Evolutionary conservation across 2,797 vertebrate genomes (phyloP), one percentile per base, ranked within the genome.

Genomic region (Spondyliosoma cantharus): DNA sequence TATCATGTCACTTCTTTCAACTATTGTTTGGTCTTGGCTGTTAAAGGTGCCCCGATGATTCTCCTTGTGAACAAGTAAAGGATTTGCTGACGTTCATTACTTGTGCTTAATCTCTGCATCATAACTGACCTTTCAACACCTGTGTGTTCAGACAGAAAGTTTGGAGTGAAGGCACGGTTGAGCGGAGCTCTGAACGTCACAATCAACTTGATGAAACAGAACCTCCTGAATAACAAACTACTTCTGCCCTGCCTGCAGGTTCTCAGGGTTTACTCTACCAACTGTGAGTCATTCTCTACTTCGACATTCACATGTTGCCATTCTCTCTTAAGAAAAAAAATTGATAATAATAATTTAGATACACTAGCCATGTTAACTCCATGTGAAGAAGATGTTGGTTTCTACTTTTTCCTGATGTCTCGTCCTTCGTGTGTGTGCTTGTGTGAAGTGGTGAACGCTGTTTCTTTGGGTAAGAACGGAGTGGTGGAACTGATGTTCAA

Each of bases 221-320:
- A 97, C 91, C 94, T 97, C 57, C 96, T 97, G 89, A 98, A 97
- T 89, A 78, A 92, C 88, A 98, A 95, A 76, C 92, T 99, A 76
- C 88, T 98, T 85, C 91, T 99, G 77, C 98, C 98, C 25, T 98
- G 98, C 92, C 95, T 99, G 91, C 98, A 99, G 89, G 96, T 99
- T 80, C 93, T 99, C 89, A 94, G 97, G 85, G 96, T 98, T 74
- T 99, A 97, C 89, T 96, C 96, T 81, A 82, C 95, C 68, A 99
- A 97, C 91, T 96, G 98, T 99, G 92, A 97, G 98, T 96, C 32
- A 58, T n/a, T 27, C 45, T 16, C 3, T 37, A 37, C 45, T 65
- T 64, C 43, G 6, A 37, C 63, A 22, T 24, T 24, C n/a, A 56
- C 13, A 68, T 52, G 13, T 52, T 24, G 13, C 27, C 7, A 0